Conservation (phyloP, 2,888 invertebrate genomes). For the Pteria penguin region DNA sequence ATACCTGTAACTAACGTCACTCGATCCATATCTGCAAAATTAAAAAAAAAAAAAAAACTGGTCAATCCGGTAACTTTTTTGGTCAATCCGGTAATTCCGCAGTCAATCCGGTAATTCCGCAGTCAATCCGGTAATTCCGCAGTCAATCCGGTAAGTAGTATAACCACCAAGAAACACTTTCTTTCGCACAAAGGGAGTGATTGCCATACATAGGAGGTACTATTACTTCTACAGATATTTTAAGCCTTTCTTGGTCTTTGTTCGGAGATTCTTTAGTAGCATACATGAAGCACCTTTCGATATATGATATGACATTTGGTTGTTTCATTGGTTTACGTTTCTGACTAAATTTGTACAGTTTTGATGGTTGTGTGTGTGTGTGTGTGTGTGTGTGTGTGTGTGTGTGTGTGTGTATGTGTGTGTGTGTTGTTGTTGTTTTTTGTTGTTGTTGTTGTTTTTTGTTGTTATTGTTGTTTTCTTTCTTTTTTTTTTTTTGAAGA, state of each 20-base stretch:
- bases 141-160: too few species aligned
- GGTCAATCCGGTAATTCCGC: too few species aligned
- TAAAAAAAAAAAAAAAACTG: too few species aligned
- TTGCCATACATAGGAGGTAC: conserved; percentile 23
- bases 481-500: conserved; percentile 5
- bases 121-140: too few species aligned
- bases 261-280: conserved; percentile 10
- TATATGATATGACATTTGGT: conserved; percentile 23
- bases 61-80: too few species aligned
- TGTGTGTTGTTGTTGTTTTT: too few species aligned
- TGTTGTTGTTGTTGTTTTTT: too few species aligned
- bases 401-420: too few species aligned
- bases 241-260: conserved; percentile 5
- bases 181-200: conserved; percentile 19
- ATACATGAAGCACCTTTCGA: conserved; percentile 23
- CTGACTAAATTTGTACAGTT: conserved; percentile 15
- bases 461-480: conserved; percentile 21
- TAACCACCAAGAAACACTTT: conserved; percentile 4
- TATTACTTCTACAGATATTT: conserved; percentile 1
- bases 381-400: too few species aligned
- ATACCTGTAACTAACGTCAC: too few species aligned
- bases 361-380: conserved; percentile 4
- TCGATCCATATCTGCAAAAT: too few species aligned
- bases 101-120: too few species aligned
- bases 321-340: conserved; percentile 14